Evolutionary conservation across 2,113 vertebrate species (phyloP).

Genomic region (Rhipidura dahli): DNA sequence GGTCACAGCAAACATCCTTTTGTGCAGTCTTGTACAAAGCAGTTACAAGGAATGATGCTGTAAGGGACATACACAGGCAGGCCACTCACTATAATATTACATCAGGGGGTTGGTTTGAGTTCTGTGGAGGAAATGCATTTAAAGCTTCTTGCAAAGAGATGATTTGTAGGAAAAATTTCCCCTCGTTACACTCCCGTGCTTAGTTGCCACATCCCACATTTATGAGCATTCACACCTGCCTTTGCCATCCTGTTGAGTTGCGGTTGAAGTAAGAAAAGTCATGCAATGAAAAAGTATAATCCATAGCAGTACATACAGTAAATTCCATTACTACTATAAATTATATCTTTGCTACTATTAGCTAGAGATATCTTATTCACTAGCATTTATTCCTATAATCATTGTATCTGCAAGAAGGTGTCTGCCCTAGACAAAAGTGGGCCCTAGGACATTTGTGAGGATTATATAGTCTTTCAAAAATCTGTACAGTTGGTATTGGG

Average conservation of each 20-base stretch:
- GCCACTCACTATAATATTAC: neutral
- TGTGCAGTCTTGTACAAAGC: neutral
- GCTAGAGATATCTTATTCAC: neutral
- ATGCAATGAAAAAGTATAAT: neutral
- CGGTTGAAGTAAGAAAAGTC: neutral
- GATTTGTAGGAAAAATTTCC: neutral
- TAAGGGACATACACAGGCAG: neutral
- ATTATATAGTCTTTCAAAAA: neutral
- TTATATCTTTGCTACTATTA: neutral
- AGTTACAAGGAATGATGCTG: neutral
- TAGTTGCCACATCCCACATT: neutral
- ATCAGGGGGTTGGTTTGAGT: neutral
- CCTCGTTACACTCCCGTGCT: neutral
- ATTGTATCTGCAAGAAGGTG: neutral
- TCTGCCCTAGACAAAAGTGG: neutral
- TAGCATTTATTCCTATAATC: neutral
- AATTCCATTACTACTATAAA: neutral
- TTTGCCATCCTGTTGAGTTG: neutral
- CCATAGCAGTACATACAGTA: neutral
- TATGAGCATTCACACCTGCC: neutral
- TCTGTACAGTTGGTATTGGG: neutral
- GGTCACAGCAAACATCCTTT: neutral
- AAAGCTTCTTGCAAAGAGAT: neutral
- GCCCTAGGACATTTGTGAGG: neutral
- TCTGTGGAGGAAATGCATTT: neutral